phyloP scores from a whole-genome alignment of 2,888 invertebrate species.

The Bimastos eiseni region DNA sequence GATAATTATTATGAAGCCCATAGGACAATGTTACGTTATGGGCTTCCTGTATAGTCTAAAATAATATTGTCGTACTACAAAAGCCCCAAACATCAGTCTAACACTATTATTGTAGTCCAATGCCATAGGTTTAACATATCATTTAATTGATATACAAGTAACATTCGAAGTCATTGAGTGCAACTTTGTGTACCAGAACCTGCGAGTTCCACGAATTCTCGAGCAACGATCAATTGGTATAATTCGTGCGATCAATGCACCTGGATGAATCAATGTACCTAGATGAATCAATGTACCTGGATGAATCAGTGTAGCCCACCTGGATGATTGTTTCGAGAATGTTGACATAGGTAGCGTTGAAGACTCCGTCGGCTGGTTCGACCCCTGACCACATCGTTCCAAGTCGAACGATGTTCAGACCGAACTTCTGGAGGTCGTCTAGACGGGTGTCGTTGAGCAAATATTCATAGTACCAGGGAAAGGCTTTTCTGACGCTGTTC shows the following conservation, averaged over 20 bases:
- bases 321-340: constrained; percentile 43
- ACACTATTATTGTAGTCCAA: not conserved
- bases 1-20: too few relatives aligned
- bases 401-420: constrained; percentile 49
- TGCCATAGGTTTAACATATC: not conserved
- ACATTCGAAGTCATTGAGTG: not conserved
- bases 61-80: too few relatives aligned
- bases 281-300: not conserved
- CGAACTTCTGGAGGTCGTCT: constrained; percentile 44
- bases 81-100: not conserved
- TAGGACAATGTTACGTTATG: too few relatives aligned
- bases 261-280: not conserved
- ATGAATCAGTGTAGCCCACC: constrained; percentile 23
- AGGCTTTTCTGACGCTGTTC: constrained; percentile 47
- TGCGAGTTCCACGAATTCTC: too few relatives aligned
- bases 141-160: not conserved
- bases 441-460: constrained; percentile 44
- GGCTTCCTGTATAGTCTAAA: too few relatives aligned
- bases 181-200: not conserved
- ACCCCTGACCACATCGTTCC: constrained; percentile 50
- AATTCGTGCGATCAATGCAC: too few relatives aligned
- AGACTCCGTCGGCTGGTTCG: constrained; percentile 42
- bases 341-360: constrained; percentile 47
- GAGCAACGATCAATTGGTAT: too few relatives aligned
- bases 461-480: constrained; percentile 47